Conservation (phyloP, 2,797 vertebrate species). For the Molossus alvarezi region DNA sequence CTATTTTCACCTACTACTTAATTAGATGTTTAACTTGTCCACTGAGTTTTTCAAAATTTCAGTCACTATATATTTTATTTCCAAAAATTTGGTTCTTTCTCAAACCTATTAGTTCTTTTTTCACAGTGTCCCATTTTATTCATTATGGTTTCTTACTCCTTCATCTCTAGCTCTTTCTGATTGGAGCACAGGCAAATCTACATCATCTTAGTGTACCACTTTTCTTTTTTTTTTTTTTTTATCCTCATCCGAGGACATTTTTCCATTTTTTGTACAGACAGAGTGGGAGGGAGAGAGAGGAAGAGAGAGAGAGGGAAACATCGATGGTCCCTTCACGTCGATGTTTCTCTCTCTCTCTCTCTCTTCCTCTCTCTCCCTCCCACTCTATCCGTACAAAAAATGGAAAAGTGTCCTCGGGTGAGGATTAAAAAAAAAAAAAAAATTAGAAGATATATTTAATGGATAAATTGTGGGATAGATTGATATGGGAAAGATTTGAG, state of each 20-base stretch:
- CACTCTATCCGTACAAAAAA: no score
- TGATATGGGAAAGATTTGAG: not conserved
- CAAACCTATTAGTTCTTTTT: not conserved
- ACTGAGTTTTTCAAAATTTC: not conserved
- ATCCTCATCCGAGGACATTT: no score
- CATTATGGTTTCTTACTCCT: slow-evolving; percentile 8
- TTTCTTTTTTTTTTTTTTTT: not conserved
- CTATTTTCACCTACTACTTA: slow-evolving; percentile 24
- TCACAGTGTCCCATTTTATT: not conserved
- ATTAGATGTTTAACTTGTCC: slow-evolving; percentile 3
- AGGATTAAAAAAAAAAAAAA: no score
- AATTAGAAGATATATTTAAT: not conserved
- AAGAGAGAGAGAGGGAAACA: no score
- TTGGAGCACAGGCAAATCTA: not conserved
- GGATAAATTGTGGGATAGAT: not conserved
- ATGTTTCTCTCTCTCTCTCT: no score
- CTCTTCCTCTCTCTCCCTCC: no score
- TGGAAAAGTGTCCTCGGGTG: no score
- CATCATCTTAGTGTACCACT: not conserved
- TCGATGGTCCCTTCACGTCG: no score
- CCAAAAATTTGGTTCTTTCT: not conserved
- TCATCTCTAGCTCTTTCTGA: not conserved
- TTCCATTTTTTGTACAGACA: no score
- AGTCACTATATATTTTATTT: not conserved
- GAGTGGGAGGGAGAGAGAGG: no score